Evolutionary conservation across 1,140 invertebrate species (phyloP).

Genomic region (Ylistrum balloti): DNA sequence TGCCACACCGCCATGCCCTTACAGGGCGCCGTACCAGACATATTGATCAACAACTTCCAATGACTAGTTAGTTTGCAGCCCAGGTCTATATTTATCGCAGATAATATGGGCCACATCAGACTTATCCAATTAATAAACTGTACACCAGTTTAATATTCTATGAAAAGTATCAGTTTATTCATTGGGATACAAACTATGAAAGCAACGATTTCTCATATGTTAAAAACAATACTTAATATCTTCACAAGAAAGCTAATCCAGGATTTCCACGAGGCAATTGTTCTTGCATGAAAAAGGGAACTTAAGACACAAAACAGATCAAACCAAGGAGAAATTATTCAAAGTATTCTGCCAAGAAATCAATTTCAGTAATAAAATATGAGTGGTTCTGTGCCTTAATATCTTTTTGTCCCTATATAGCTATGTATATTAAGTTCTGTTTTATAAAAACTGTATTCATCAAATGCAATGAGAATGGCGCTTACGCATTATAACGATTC

Average conservation of each 20-base stretch:
- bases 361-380: conserved; percentile 36
- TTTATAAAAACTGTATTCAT: conserved; percentile 25
- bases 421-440: background rate
- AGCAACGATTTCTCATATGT: background rate
- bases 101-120: background rate
- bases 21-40: background rate
- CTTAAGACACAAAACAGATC: background rate
- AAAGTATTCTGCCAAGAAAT: conserved; percentile 34
- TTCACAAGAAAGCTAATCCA: background rate
- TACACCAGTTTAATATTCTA: background rate
- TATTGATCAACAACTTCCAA: background rate
- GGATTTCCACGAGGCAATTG: background rate
- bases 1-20: background rate
- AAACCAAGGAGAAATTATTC: conserved; percentile 21
- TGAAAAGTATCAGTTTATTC: background rate
- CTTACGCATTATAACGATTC: background rate
- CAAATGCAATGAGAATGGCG: conserved; percentile 15
- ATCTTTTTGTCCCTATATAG: background rate
- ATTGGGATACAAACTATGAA: background rate
- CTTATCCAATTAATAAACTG: background rate
- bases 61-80: background rate
- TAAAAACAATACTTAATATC: background rate
- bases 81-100: background rate
- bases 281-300: background rate
- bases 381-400: background rate